Base-by-base conservation (phyloP, 2,113 vertebrate species). In the Pseudolaguvia tuberculata region DNA sequence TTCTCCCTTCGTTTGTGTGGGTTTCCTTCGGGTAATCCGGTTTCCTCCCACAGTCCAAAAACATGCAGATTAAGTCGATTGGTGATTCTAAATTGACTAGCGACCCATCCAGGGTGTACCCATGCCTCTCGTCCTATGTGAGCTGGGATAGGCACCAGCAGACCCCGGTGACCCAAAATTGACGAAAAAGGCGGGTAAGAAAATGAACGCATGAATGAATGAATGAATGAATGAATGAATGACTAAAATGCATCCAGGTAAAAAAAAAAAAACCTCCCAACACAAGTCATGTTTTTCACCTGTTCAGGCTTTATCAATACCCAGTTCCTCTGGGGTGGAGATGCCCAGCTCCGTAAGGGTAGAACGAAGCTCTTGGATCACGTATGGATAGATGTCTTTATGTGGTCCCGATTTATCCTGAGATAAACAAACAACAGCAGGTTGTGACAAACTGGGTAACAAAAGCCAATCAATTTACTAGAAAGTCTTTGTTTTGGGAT, bases 331-430 rank as follows among this genome's bases (percentile, higher is more conserved):
- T 81, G 96, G 96, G 84, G 96, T 99, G 68, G 96, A 96, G 85
- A 99, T 98, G 81, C 96, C 95, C 66, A 99, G 88, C 89, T 99
- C 96, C 84, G 92, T 82, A 80, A 99, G 91, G 78, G 95, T 97
- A 80, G 96, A 96, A 82, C 89, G 89, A 83, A 99, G 92, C 83
- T 99, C 96, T 81, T 98, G 96, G 84, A 99, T 94, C 79, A 99
- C 85, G 48, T 98, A 99, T 10, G 96, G 96, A 67, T 98, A 99
- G 85, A 99, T 97, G 17, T 98, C 96, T 91, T 96, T 97, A 88
- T 95, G 90, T 83, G 93, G 91, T 52, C 94, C 96, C 65, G 96
- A 92, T 89, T 99, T 99, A 81, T 99, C 93, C 96, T 98, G 79
- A 68, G 48, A 8, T 35, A 25, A 31, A 70, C 13, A 15, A 81